phyloP scores from a whole-genome alignment of 1,140 invertebrate species.

The Drosophila guanche region DNA sequence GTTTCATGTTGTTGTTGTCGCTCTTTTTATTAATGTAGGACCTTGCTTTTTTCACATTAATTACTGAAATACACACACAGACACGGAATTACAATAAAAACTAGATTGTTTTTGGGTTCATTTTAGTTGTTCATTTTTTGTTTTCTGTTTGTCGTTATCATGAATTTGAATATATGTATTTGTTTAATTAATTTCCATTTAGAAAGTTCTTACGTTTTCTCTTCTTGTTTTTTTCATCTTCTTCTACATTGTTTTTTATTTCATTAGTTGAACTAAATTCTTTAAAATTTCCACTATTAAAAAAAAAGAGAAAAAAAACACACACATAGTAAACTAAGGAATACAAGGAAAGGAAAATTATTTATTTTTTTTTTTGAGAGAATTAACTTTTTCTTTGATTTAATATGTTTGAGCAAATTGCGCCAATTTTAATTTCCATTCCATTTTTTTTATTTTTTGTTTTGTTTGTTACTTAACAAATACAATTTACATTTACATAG shows the following conservation, averaged over 20 bases:
- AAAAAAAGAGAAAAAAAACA: constrained; percentile 5
- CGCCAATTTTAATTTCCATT: constrained; percentile 47
- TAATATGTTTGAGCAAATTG: constrained; percentile 70
- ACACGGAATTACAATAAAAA: constrained; percentile 82
- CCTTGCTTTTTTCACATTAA: constrained; percentile 71
- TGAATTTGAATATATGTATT: constrained; percentile 64
- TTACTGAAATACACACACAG: constrained; percentile 81
- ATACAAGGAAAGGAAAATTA: constrained; percentile 28
- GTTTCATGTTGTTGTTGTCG: constrained; percentile 36
- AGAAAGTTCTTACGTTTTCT: constrained; percentile 22
- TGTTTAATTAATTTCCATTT: constrained; percentile 4
- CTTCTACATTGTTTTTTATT: constrained; percentile 30
- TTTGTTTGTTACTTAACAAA: constrained; percentile 11
- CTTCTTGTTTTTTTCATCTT: constrained; percentile 38
- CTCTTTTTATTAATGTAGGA: constrained; percentile 39
- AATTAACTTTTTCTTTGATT: constrained; percentile 21
- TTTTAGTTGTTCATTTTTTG: constrained; percentile 30
- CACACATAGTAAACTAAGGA: constrained; percentile 7
- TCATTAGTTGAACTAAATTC: constrained; percentile 71
- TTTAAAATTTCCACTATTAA: constrained; percentile 71
- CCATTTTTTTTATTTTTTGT: constrained; percentile 1
- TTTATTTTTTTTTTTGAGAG: constrained; percentile 3
- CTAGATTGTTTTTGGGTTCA: constrained; percentile 65
- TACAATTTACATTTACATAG: constrained; percentile 45
- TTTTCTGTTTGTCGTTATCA: constrained; percentile 61